Evolutionary conservation across 2,113 vertebrate species (phyloP), one percentile per base, ranked within the genome.

Genomic region (Oncorhynchus keta): DNA sequence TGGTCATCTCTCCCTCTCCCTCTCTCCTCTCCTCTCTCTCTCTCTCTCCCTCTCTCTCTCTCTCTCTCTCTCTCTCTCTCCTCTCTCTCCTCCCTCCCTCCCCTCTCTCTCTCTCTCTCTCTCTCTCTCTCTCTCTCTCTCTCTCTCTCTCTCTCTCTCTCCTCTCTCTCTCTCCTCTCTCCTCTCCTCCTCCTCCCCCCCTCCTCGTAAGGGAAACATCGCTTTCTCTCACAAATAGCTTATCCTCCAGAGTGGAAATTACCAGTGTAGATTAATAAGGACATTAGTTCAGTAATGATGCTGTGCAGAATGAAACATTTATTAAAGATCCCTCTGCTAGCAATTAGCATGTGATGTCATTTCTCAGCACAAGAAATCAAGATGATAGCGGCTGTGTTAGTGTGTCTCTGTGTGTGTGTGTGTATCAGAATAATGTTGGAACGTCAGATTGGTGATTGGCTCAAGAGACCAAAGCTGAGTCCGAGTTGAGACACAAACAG

Each of bases 311-410:
- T 94, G 88, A 93, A 94, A 94, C 93, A 94, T 94, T 93, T 94
- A 94, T 94, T 94, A 94, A 94, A 94, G 90, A 94, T 94, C 93
- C 93, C 94, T 93, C 92, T 93, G 93, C 92, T 94, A 92, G 93
- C 92, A 94, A 94, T 94, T 94, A 94, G 92, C 86, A 89, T 92
- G 91, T 87, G 90, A 89, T 92, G 92, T 93, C 91, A 93, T 93
- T 86, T 89, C 92, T 93, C 92, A 91, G 89, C 85, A 88, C 84
- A 84, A 93, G 90, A 91, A 93, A 93, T 92, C 85, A 91, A 92
- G 89, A 91, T 91, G 91, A 93, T 93, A 91, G 91, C 88, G 85
- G 86, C 39, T 81, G 84, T 90, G 84, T 89, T 84, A 84, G 90
- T 85, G 71, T 85, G 62, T 75, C 88, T 86, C 84, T 85, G 79